These are phyloP conservation scores for Neuroterus valhalla DNA, from an alignment of 1,140 invertebrate species.

Conservation along the genomic window DNA sequence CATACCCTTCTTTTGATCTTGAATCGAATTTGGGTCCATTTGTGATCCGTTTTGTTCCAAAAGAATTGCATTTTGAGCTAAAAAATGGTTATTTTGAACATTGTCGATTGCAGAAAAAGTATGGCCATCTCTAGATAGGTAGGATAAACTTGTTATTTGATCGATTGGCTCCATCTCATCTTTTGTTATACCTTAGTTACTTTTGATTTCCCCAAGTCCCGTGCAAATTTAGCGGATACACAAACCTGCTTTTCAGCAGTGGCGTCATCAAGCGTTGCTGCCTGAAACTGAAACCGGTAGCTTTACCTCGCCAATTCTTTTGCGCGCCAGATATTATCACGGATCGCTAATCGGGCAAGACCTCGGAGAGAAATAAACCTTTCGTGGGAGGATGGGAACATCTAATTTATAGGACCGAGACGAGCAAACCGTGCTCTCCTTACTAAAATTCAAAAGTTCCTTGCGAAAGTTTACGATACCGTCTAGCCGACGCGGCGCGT, in stretches of 20 bases:
- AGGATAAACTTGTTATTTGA: slow-evolving; percentile 30
- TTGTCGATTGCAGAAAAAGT: no score
- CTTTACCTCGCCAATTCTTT: slow-evolving; percentile 16
- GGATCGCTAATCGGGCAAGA: slow-evolving; percentile 49
- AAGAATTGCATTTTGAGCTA: no score
- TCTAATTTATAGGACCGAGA: slow-evolving; percentile 65
- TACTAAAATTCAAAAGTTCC: slow-evolving; percentile 71
- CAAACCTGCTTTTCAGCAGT: slow-evolving; percentile 35
- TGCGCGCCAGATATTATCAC: slow-evolving; percentile 46
- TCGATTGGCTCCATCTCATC: no score
- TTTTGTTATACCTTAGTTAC: no score
- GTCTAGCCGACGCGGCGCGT: slow-evolving; percentile 68
- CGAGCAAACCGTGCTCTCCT: slow-evolving; percentile 51
- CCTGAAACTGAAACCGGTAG: slow-evolving; percentile 40
- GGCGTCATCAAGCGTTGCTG: slow-evolving; percentile 43
- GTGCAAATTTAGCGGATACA: slow-evolving; percentile 36
- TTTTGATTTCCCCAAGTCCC: no score
- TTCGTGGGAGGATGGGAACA: slow-evolving; percentile 46
- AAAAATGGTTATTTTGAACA: no score
- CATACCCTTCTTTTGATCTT: no score
- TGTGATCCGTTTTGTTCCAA: no score
- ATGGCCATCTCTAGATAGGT: no score
- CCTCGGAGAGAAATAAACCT: slow-evolving; percentile 19
- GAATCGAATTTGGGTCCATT: no score
- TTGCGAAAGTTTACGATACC: slow-evolving; percentile 68